Evolutionary conservation across 2,888 invertebrate species (phyloP), one percentile per base, ranked within the genome.

Genomic region (Drosophila mettleri): DNA sequence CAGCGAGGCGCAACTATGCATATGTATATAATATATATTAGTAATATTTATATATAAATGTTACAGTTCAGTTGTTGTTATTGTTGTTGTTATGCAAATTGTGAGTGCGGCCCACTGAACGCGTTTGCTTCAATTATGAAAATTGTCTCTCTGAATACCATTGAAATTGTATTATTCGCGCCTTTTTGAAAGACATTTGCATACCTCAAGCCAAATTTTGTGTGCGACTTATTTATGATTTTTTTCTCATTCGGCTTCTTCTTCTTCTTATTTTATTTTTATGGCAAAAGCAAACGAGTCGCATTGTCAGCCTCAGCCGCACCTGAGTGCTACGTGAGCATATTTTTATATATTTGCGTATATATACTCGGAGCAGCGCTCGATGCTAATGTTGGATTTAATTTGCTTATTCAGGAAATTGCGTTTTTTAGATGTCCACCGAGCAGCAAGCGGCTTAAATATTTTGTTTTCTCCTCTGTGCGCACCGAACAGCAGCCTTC

Each of bases 81-180:
- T 45, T 65, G 64, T 38, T 46, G 64, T 67, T 61, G 64, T 46
- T 69, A 72, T 78, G 70, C 57, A 69, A 80, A 80, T 80, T 69
- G 54, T n/a, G 16, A 55, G 48, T 78, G 64, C 75, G 69, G 65
- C 62, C 67, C 69, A 61, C 57, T 72, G 69, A 73, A 66, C 70
- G 68, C 59, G 63, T 70, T 75, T 73, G 71, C 78, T 73, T 85
- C 86, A 85, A 88, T 88, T 85, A 86, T 80, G 78, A 86, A 88
- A 83, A 86, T 88, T 83, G 69, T 88, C 79, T 76, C 68, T 70
- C 64, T 80, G 78, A 88, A 88, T 85, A 70, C 76, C 84, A 86
- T 86, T 66, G 69, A 86, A 85, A 85, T 88, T 86, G 78, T 83
- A 86, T 86, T 84, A 84, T 83, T 86, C 78, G 73, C 84, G 81